Conservation (phyloP, 2,113 vertebrate genomes). For the Apus apus region DNA sequence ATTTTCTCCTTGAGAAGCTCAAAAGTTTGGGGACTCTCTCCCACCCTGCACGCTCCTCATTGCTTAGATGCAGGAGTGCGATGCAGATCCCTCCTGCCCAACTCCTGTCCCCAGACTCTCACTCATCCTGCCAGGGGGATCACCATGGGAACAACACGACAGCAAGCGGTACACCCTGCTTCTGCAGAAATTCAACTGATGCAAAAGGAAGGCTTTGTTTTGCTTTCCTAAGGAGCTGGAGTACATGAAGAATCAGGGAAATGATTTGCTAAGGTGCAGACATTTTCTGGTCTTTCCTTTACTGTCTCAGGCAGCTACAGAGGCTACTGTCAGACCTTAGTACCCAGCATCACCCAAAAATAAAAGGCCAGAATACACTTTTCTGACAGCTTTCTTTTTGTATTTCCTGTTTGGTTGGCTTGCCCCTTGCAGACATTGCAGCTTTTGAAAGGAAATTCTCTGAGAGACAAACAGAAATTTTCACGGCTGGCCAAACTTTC, state of each 20-base stretch:
- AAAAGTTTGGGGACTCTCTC: background rate
- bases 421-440: background rate
- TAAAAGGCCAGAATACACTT: background rate
- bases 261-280: background rate
- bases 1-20: background rate
- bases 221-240: background rate
- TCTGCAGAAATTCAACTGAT: background rate
- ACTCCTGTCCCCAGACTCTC: background rate
- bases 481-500: slow-evolving; percentile 31
- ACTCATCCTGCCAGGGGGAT: background rate
- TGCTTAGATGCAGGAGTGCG: background rate
- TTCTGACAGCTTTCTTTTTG: background rate
- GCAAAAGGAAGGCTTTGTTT: background rate
- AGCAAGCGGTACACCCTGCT: background rate
- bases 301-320: background rate
- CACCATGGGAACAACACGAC: background rate
- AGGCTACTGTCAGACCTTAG: background rate
- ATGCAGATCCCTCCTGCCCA: background rate
- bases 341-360: background rate
- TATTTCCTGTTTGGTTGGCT: background rate
- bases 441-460: slow-evolving; percentile 23
- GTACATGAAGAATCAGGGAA: background rate
- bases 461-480: slow-evolving; percentile 10
- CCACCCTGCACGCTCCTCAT: background rate
- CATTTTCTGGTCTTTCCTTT: background rate